Conservation (phyloP, 2,113 vertebrate species). For the Eulacestoma nigropectus region DNA sequence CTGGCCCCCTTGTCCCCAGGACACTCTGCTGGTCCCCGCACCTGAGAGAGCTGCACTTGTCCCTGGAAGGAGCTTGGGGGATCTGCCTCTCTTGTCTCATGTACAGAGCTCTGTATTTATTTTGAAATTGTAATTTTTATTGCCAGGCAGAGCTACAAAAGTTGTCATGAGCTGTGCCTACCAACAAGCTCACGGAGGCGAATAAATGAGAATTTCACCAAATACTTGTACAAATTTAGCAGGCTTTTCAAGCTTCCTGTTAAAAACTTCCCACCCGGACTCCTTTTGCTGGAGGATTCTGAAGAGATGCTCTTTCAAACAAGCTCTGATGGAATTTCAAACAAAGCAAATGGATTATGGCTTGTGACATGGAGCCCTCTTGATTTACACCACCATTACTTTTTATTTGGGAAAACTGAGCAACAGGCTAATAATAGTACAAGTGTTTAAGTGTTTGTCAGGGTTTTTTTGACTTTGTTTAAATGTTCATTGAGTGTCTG, state of each 20-base stretch:
- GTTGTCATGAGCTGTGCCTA: fast-evolving
- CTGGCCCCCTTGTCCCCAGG: not conserved
- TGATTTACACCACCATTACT: not conserved
- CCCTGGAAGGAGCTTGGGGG: not conserved
- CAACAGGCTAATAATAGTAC: not conserved
- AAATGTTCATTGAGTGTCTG: not conserved
- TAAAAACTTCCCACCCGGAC: not conserved
- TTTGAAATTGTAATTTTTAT: not conserved
- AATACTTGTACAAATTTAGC: fast-evolving
- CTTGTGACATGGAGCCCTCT: not conserved
- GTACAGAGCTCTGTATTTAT: not conserved
- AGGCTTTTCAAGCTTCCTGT: not conserved
- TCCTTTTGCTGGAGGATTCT: not conserved
- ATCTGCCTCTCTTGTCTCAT: fast-evolving
- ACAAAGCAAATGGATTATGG: not conserved
- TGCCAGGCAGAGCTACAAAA: not conserved
- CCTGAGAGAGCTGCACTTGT: not conserved
- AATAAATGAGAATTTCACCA: not conserved
- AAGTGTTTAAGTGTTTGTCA: not conserved
- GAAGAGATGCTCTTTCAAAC: not conserved
- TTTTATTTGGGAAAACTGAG: not conserved
- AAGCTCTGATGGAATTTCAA: not conserved
- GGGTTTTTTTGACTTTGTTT: not conserved
- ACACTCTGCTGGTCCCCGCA: fast-evolving
- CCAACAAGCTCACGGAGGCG: not conserved